phyloP scores from a whole-genome alignment of 1,140 invertebrate genomes.

The Sycophaga agraensis region DNA sequence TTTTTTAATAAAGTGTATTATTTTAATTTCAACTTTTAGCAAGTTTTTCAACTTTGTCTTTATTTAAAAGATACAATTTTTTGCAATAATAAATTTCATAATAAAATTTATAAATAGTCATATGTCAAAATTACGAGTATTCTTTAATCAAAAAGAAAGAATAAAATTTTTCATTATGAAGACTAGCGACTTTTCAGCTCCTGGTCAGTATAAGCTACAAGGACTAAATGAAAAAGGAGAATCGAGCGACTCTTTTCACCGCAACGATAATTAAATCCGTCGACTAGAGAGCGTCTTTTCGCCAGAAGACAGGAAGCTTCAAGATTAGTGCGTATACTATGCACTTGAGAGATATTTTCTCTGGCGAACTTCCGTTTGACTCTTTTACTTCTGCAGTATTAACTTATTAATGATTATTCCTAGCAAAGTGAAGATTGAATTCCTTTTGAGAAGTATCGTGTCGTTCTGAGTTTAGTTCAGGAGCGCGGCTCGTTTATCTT shows the following conservation, averaged over 20 bases:
- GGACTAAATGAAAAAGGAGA: background rate
- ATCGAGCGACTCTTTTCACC: background rate
- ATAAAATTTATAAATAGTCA: too few species aligned
- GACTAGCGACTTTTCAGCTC: background rate
- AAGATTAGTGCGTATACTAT: too few species aligned
- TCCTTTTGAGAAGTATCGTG: background rate
- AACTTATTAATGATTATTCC: constrained; percentile 1
- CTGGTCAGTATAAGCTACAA: background rate
- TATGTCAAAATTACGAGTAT: background rate
- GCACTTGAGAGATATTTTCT: too few species aligned
- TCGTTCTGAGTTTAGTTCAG: background rate
- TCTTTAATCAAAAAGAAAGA: background rate
- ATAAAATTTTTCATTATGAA: background rate
- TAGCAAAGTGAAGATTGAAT: background rate
- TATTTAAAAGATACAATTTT: too few species aligned
- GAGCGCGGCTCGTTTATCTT: background rate
- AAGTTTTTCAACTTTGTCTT: too few species aligned
- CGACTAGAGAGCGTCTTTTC: background rate
- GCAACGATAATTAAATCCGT: background rate
- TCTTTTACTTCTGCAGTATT: background rate
- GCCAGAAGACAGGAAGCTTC: background rate
- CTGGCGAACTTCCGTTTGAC: background rate
- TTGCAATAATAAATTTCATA: too few species aligned
- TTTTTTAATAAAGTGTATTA: too few species aligned
- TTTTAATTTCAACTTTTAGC: too few species aligned